phyloP scores from a whole-genome alignment of 2,888 invertebrate genomes.

The Orchesellides sinensis region DNA sequence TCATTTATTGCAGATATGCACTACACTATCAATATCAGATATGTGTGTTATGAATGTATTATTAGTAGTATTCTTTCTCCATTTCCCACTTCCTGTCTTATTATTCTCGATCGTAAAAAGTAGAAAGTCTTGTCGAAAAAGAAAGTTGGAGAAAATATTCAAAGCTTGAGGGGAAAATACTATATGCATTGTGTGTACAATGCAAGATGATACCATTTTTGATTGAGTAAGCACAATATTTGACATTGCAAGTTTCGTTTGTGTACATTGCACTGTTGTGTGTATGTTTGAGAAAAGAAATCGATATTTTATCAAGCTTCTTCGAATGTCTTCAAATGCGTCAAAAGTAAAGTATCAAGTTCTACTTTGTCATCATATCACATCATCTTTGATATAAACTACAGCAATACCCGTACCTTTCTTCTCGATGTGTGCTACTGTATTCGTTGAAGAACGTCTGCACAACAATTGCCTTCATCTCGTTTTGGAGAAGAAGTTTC shows the following conservation, averaged over 20 bases:
- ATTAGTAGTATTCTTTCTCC: no score
- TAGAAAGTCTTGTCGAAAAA: background rate
- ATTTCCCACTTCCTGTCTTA: no score
- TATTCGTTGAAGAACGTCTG: background rate
- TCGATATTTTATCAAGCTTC: constrained; percentile 25
- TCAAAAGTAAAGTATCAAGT: background rate
- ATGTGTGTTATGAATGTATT: no score
- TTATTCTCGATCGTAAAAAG: no score
- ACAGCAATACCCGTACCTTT: no score
- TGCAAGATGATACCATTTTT: no score
- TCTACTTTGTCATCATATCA: constrained; percentile 14
- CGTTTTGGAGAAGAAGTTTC: background rate
- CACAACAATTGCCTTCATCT: background rate
- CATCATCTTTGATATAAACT: constrained; percentile 33
- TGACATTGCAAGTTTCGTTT: constrained; percentile 36
- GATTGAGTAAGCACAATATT: constrained; percentile 40
- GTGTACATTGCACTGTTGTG: constrained; percentile 10
- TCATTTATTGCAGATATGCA: no score
- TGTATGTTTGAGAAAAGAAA: constrained; percentile 5
- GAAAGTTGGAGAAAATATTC: background rate
- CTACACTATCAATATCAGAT: no score
- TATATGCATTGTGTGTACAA: no score
- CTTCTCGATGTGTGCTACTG: background rate
- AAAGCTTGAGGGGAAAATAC: background rate
- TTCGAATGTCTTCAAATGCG: no score